Conservation (phyloP, 2,888 invertebrate genomes). For the Sarcophaga caerulescens region DNA sequence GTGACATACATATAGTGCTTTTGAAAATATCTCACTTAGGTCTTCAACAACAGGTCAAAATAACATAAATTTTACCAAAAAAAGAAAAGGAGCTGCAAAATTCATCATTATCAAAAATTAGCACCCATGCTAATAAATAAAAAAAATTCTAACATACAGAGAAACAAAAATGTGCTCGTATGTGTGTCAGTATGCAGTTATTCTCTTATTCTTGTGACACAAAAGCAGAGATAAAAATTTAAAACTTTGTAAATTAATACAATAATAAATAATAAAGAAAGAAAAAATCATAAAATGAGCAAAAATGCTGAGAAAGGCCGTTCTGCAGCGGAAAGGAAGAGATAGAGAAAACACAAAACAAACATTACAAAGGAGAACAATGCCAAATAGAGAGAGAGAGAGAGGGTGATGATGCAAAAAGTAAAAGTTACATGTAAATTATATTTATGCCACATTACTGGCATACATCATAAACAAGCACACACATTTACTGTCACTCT, state of each 20-base stretch:
- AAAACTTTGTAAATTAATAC: conserved; percentile 65
- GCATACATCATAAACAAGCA: not conserved
- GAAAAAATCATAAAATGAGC: not conserved
- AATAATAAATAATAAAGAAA: conserved; percentile 53
- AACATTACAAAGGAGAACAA: not conserved
- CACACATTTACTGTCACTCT: not conserved
- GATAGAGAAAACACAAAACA: not conserved
- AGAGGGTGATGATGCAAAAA: conserved; percentile 20
- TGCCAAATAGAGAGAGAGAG: not conserved
- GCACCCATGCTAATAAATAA: too few species aligned
- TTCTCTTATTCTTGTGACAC: not conserved
- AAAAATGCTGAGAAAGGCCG: not conserved
- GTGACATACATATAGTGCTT: too few species aligned
- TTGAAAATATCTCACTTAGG: too few species aligned
- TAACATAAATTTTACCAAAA: too few species aligned
- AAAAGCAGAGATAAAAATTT: conserved; percentile 54
- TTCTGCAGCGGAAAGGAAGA: not conserved
- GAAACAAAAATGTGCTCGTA: too few species aligned
- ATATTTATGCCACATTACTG: conserved; percentile 24
- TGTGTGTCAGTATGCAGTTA: too few species aligned
- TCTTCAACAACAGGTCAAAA: too few species aligned
- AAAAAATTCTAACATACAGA: too few species aligned
- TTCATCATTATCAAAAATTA: too few species aligned
- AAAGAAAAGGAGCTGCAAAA: too few species aligned
- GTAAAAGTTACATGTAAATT: conserved; percentile 58